Evolutionary conservation across 2,797 vertebrate genomes (phyloP).

Genomic region (Sandelia bainsii): DNA sequence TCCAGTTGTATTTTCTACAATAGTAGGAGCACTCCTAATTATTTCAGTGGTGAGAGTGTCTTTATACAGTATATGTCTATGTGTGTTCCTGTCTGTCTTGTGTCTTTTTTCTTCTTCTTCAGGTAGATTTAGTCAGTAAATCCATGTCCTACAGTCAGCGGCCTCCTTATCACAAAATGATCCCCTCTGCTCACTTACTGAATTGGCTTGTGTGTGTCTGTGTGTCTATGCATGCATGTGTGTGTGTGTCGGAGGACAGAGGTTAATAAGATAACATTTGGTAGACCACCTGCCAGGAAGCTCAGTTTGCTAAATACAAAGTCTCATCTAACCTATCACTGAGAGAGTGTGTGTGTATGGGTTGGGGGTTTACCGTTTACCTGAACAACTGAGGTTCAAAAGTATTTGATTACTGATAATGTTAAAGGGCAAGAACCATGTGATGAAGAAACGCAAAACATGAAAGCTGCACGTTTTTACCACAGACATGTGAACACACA

Average conservation of each 20-base stretch:
- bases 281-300: slow-evolving; percentile 79
- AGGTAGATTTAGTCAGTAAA: slow-evolving; percentile 59
- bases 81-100: neutral
- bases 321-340: slow-evolving; percentile 65
- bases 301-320: slow-evolving; percentile 74
- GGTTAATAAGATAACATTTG: slow-evolving; percentile 82
- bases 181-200: slow-evolving; percentile 49
- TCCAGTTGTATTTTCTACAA: neutral
- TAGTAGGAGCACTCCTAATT: neutral
- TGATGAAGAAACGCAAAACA: slow-evolving; percentile 30
- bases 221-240: slow-evolving; percentile 30
- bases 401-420: slow-evolving; percentile 79
- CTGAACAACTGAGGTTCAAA: slow-evolving; percentile 56
- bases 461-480: slow-evolving; percentile 9
- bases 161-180: slow-evolving; percentile 62
- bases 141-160: slow-evolving; percentile 51
- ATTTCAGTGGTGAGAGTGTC: neutral
- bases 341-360: slow-evolving; percentile 28
- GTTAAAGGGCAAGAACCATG: slow-evolving; percentile 29
- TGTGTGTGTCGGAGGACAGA: slow-evolving; percentile 59
- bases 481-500: slow-evolving; percentile 10
- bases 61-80: neutral
- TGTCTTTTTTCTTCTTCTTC: slow-evolving; percentile 33
- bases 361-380: slow-evolving; percentile 44
- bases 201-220: slow-evolving; percentile 42